Evolutionary conservation across 2,113 vertebrate genomes (phyloP).

Genomic region (Hyperoodon ampullatus): DNA sequence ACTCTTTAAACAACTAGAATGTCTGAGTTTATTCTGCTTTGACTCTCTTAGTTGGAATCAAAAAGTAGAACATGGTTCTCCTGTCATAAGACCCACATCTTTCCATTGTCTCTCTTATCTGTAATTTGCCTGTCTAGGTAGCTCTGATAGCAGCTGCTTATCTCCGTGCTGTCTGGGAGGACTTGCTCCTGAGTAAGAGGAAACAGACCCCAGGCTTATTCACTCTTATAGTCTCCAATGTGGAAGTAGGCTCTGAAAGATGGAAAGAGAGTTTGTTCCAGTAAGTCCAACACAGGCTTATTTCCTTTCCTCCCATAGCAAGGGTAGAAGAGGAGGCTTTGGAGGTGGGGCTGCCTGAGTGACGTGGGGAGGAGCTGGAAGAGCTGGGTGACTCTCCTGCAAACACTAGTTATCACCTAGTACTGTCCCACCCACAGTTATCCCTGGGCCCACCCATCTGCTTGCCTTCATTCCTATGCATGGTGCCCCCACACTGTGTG

Average conservation of each 20-base stretch:
- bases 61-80: not conserved
- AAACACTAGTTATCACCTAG: not conserved
- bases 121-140: too few relatives aligned
- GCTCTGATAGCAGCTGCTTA: not conserved
- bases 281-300: not conserved
- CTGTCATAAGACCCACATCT: not conserved
- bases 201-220: too few relatives aligned
- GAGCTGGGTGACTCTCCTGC: not conserved
- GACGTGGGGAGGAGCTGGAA: not conserved
- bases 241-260: not conserved
- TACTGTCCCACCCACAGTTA: not conserved
- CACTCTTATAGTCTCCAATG: rapidly evolving
- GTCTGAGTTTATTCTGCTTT: not conserved
- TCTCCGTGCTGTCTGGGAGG: not conserved
- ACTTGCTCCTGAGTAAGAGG: too few relatives aligned
- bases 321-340: not conserved
- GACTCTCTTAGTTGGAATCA: not conserved
- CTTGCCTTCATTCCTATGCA: not conserved
- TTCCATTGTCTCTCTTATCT: not conserved
- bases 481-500: rapidly evolving
- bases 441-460: not conserved
- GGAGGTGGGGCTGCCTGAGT: not conserved
- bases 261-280: not conserved
- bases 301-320: not conserved
- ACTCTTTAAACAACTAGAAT: not conserved